These are phyloP conservation scores for Drosophila gaucha DNA, from an alignment of 2,888 invertebrate genomes.

Conservation along the genomic window DNA sequence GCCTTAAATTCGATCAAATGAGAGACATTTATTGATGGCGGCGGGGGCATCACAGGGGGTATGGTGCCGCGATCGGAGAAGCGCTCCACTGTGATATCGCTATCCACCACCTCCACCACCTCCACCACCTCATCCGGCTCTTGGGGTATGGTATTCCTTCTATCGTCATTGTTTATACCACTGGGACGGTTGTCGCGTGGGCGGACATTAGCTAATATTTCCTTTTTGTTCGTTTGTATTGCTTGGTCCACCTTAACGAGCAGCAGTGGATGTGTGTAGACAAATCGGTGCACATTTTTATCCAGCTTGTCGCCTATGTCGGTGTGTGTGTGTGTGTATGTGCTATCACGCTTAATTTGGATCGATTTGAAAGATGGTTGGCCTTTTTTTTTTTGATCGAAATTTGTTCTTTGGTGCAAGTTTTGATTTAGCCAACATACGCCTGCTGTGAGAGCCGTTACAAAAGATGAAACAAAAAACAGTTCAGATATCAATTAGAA, in stretches of 20 bases:
- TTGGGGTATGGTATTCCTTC: too few species aligned
- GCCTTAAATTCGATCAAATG: slow-evolving; percentile 97
- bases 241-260: not conserved
- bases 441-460: slow-evolving; percentile 23
- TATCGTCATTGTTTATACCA: too few species aligned
- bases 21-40: not conserved
- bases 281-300: not conserved
- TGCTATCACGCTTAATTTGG: slow-evolving; percentile 5
- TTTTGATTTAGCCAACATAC: not conserved
- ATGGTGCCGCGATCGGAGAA: not conserved
- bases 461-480: not conserved
- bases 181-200: not conserved
- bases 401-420: not conserved
- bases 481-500: slow-evolving; percentile 55
- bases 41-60: not conserved
- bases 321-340: not conserved
- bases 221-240: not conserved
- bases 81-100: too few species aligned
- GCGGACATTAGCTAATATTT: not conserved
- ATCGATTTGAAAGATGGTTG: not conserved
- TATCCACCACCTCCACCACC: too few species aligned
- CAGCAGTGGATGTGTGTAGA: not conserved
- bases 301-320: slow-evolving; percentile 15
- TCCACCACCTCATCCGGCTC: not conserved
- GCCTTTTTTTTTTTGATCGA: not conserved